A percentile compares a stretch with the other conserved stretches of the same genome.
Evolutionary conservation across 2,797 vertebrate genomes (phyloP).

Genomic region (Myoxocephalus aenaeus): DNA sequence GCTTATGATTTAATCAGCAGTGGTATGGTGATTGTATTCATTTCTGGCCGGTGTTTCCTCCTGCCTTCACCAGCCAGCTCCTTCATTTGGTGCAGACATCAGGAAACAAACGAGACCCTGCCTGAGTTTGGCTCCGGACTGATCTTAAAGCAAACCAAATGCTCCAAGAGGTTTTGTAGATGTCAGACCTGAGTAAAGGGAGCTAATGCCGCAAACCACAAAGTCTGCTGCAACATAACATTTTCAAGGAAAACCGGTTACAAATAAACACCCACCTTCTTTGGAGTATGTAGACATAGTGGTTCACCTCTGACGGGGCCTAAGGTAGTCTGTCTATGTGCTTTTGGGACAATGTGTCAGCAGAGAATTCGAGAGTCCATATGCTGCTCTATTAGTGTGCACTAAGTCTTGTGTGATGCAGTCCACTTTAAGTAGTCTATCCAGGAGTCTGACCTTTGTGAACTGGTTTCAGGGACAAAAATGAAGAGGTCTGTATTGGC

Average conservation of each 20-base stretch:
- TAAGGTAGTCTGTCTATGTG: neutral
- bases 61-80: neutral
- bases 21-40: constrained; percentile 1
- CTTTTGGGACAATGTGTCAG: neutral
- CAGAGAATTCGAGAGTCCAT: neutral
- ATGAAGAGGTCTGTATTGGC: neutral
- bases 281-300: neutral
- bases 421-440: neutral
- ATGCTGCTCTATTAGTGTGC: neutral
- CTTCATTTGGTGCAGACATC: neutral
- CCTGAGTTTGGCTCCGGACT: neutral
- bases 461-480: neutral
- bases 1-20: neutral
- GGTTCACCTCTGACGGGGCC: neutral
- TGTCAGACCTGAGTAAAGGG: neutral
- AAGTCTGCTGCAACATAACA: neutral
- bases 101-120: neutral
- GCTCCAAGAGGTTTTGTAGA: neutral
- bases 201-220: neutral
- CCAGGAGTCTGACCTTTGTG: too few species aligned
- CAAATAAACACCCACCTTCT: neutral
- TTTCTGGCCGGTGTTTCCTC: constrained; percentile 1
- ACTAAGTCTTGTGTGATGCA: neutral
- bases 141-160: neutral
- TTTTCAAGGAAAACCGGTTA: neutral